Percentiles rank a stretch among this genome's conserved stretches.
phyloP scores from a whole-genome alignment of 2,797 vertebrate species.

The Morus bassanus region DNA sequence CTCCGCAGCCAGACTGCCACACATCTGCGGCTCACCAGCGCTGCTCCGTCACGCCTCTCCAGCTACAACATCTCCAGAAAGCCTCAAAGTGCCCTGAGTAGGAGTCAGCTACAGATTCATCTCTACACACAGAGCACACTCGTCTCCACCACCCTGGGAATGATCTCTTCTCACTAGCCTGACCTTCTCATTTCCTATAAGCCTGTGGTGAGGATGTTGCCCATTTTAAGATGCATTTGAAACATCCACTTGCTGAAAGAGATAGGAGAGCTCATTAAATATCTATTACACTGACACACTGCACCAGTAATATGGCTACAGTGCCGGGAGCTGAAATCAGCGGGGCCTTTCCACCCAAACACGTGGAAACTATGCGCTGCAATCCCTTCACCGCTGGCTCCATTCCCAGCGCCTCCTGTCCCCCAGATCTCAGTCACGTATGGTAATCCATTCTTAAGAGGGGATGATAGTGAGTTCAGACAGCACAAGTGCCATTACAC shows the following conservation, averaged over 20 bases:
- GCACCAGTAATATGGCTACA: not conserved
- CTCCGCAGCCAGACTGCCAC: not conserved
- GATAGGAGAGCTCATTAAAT: not conserved
- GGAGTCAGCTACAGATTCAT: not conserved
- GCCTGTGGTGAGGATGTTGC: accelerated
- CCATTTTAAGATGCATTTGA: not conserved
- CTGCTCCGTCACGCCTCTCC: not conserved
- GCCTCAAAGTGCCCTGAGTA: not conserved
- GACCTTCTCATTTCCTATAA: not conserved
- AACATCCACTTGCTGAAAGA: not conserved
- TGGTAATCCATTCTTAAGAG: not conserved
- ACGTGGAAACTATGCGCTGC: accelerated
- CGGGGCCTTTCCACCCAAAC: not conserved
- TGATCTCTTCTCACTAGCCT: not conserved
- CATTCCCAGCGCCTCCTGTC: not conserved
- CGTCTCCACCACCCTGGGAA: not conserved
- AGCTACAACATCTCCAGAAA: not conserved
- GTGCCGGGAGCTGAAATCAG: accelerated
- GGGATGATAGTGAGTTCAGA: not conserved
- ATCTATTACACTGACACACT: not conserved
- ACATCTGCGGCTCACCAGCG: not conserved
- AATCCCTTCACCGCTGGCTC: not conserved
- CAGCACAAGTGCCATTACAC: not conserved
- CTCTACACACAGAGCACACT: not conserved
- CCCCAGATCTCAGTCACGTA: not conserved